Base-by-base conservation (phyloP, 1,140 invertebrate species). In the Chymomyza costata region DNA sequence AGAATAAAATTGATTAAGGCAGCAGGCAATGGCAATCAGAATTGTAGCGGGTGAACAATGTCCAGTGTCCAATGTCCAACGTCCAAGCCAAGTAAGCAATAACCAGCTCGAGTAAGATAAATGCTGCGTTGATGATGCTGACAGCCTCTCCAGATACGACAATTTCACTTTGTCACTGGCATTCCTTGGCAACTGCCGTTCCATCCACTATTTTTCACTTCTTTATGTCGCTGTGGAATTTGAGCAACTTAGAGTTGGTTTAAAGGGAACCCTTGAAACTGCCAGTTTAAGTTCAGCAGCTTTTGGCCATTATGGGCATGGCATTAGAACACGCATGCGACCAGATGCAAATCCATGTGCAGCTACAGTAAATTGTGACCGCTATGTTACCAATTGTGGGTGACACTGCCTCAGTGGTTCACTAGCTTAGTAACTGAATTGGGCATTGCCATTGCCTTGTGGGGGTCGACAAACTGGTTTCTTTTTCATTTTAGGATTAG, bases 371-470 rank as follows among this genome's bases (percentile, higher is more conserved):
- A 80, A 80, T 80, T 80, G 73, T 80, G 64, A 66, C 67, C 64
- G 73, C 68, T 80, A 73, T 65, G 53, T 78, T 73, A 57, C 73
- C 73, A 80, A 73, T 80, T 80, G 73, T 80, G 73, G 73, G 73
- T 80, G 73, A 74, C 73, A 68, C n/a, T n/a, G 69, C 21, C 25
- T 16, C 39, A 18, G 39, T 8, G n/a, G 15, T 15, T 28, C 35
- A 40, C 60, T n/a, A n/a, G n/a, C n/a, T n/a, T n/a, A n/a, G n/a
- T n/a, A n/a, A n/a, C n/a, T 53, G 52, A 71, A 71, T 71, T 64
- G 50, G 67, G 57, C 19, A 43, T 48, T 16, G 30, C 18, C 18
- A 37, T n/a, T 11, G 15, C 34, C 15, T n/a, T n/a, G n/a, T n/a
- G n/a, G 40, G 39, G 47, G 44, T 50, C n/a, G 19, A 15, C 55